Base-by-base conservation (phyloP, 2,888 invertebrate genomes). In the Coleophora flavipennella region DNA sequence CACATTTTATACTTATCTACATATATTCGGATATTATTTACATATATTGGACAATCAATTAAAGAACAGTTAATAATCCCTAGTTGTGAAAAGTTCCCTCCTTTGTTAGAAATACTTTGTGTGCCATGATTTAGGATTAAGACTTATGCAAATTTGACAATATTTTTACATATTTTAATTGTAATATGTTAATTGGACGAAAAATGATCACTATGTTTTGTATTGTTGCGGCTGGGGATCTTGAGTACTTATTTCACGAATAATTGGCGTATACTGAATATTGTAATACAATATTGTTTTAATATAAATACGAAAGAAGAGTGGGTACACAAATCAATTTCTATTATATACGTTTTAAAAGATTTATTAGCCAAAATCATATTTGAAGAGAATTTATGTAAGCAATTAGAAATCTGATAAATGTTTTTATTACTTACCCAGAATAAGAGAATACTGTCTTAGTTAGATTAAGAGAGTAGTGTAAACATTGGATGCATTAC, bases 41-140 rank as follows among this genome's bases (percentile, higher is more conserved):
- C 41, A 59, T 55, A 50, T 57, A 61, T 58, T 44, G 49, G 57
- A 50, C 56, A 56, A 55, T 58, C 50, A 58, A 46, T 55, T 61
- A 69, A 64, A 57, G 59, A 67, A 67, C 56, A 41, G 53, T 58
- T 61, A 58, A 63, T 64, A 62, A 63, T 63, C 49, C 62, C 73
- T 72, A 67, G 81, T 83, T 84, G 84, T 84, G 84, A 83, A 70
- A 61, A 56, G 73, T 71, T 83, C 84, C 84, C 78, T 83, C 84
- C 83, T 80, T 67, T 70, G 72, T 79, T 79, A 78, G 71, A 68
- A 40, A 38, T 78, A 77, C 69, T 78, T 79, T 79, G 63, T 70
- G 83, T 84, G 83, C 81, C 83, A 84, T 83, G 68, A 54, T 75
- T 74, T 80, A 78, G 75, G 55, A 48, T 67, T 78, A 83, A 76